These are phyloP conservation scores for Drosophila phalerata DNA, from an alignment of 2,888 invertebrate genomes.

Conservation along the genomic window DNA sequence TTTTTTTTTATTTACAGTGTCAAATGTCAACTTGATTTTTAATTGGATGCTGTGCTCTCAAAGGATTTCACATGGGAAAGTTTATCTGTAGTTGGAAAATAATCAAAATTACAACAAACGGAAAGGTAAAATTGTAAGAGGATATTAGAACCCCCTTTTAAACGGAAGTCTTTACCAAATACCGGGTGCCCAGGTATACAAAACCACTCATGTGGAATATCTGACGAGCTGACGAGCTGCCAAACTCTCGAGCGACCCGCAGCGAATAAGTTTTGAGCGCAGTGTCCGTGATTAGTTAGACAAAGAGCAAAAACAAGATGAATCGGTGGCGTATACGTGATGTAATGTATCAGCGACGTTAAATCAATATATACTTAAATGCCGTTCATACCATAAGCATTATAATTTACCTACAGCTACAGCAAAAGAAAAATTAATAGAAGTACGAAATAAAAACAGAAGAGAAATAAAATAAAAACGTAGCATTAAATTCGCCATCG, in stretches of 20 bases:
- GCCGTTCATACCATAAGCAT: slow-evolving; percentile 38
- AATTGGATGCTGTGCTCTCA: slow-evolving; percentile 51
- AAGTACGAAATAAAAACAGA: not conserved
- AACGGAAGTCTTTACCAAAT: slow-evolving; percentile 71
- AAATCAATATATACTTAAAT: slow-evolving; percentile 71
- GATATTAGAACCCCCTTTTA: slow-evolving; percentile 25
- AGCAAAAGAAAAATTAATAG: slow-evolving; percentile 12
- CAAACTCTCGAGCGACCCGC: slow-evolving; percentile 12
- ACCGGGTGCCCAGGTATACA: slow-evolving; percentile 54
- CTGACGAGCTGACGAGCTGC: slow-evolving; percentile 26
- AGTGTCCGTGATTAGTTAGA: slow-evolving; percentile 37
- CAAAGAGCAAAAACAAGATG: slow-evolving; percentile 14
- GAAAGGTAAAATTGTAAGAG: slow-evolving; percentile 54
- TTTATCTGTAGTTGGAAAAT: slow-evolving; percentile 46
- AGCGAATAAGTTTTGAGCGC: slow-evolving; percentile 28
- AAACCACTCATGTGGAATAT: slow-evolving; percentile 62
- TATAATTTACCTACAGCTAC: slow-evolving; percentile 23
- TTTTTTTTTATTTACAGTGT: slow-evolving; percentile 16
- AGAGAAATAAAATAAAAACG: slow-evolving; percentile 23
- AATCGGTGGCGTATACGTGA: slow-evolving; percentile 56
- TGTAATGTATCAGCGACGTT: slow-evolving; percentile 51
- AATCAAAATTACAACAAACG: slow-evolving; percentile 60
- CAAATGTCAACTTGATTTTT: slow-evolving; percentile 54
- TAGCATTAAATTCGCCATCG: slow-evolving; percentile 24
- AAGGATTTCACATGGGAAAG: slow-evolving; percentile 18